phyloP scores from a whole-genome alignment of 1,140 invertebrate species.

The Drosophila ironensis region DNA sequence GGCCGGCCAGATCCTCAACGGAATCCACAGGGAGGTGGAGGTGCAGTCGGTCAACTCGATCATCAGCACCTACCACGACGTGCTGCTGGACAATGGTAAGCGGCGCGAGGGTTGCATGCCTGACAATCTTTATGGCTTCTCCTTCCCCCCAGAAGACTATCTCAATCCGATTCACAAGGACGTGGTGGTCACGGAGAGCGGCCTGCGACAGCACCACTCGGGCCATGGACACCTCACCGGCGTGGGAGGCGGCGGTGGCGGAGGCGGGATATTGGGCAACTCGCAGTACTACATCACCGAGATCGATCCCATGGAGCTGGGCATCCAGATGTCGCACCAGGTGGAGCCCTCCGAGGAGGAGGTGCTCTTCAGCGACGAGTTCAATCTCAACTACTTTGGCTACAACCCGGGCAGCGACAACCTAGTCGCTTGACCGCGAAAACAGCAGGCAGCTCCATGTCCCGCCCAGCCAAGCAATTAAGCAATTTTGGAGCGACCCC shows the following conservation, averaged over 20 bases:
- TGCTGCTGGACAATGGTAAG: conserved; percentile 76
- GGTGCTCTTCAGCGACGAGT: conserved; percentile 80
- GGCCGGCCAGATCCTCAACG: conserved; percentile 82
- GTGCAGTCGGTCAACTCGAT: conserved; percentile 82
- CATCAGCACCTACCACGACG: conserved; percentile 78
- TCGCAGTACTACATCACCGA: conserved; percentile 80
- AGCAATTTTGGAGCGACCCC: conserved; percentile 24
- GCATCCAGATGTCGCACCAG: conserved; percentile 76
- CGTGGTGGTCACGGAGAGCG: conserved; percentile 82
- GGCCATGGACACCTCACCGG: conserved; percentile 7
- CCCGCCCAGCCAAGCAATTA: conserved; percentile 43
- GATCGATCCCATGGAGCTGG: conserved; percentile 81
- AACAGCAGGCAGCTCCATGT: conserved; percentile 3
- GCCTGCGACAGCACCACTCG: conserved; percentile 64
- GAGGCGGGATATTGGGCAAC: conserved; percentile 14
- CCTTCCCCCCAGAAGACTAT: conserved; percentile 72
- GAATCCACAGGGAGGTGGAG: conserved; percentile 82
- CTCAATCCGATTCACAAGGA: conserved; percentile 83
- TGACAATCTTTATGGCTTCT: not conserved
- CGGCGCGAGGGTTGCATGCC: not conserved
- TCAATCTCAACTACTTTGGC: conserved; percentile 81
- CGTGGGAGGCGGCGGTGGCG: conserved; percentile 16
- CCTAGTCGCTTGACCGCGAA: conserved; percentile 80
- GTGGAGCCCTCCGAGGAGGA: conserved; percentile 74
- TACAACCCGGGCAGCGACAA: conserved; percentile 78